Evolutionary conservation across 2,888 invertebrate genomes (phyloP), one percentile per base, ranked within the genome.

Genomic region (Spisula solida): DNA sequence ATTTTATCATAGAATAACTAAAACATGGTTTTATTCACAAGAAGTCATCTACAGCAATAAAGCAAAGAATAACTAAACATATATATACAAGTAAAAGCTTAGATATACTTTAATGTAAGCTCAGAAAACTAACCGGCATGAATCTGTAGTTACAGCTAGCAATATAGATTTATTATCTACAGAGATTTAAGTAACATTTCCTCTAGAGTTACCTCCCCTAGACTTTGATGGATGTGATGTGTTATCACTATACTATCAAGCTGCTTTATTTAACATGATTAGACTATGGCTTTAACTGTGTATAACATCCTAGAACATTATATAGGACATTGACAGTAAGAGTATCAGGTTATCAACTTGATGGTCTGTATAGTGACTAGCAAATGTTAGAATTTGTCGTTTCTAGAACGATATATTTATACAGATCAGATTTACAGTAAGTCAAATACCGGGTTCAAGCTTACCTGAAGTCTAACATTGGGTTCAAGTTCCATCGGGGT

Each of bases 401-500:
- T 25, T 10, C 8, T 10, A 66, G 12, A 66, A 66, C 12, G 16
- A 51, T 51, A 51, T 51, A 51, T 51, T 51, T 5, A 41, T 41
- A 41, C 2, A 5, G 8, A 41, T 2, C 41, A 41, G 41, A 41
- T 41, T 41, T 85, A 92, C 92, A 89, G 89, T 90, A 66, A 86
- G 89, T 70, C 90, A 47, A n/a, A 87, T 51, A 80, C 85, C 82
- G 29, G 89, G 85, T 70, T 92, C 92, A 29, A 90, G 85, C 60
- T 90, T 85, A 92, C 92, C 92, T 92, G 92, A 66, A 86, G 89
- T 70, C 92, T 55, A n/a, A 87, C 66, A 80, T 86, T 84, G 29
- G 89, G 85, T 70, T 92, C 92, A 29, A 90, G 85, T 51, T 90
- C 90, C 81, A 90, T 56, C 0, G 92, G 92, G 29, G 92, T 89